These are phyloP conservation scores for Syngnathoides biaculeatus DNA, from an alignment of 2,113 vertebrate genomes.

Conservation along the genomic window DNA sequence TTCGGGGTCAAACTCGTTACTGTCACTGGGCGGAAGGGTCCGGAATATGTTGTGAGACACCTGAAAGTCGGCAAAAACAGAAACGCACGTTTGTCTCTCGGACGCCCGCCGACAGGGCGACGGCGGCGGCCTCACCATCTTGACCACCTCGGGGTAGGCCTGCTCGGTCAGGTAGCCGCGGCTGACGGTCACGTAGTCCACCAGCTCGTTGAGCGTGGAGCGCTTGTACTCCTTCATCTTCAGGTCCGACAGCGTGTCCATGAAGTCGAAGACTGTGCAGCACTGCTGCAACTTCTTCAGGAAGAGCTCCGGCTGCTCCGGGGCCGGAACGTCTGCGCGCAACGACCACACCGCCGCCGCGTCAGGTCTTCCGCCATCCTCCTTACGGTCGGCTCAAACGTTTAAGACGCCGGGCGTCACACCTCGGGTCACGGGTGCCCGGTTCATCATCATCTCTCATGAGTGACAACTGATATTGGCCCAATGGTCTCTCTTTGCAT, in stretches of 20 bases:
- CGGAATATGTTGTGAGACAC: slow-evolving; percentile 99
- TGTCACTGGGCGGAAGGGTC: slow-evolving; percentile 98
- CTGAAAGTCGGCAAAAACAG: slow-evolving; percentile 46
- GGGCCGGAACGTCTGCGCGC: slow-evolving; percentile 89
- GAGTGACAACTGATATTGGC: too few species aligned
- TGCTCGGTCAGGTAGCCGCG: slow-evolving; percentile 98
- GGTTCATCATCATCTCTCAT: too few species aligned
- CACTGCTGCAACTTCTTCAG: slow-evolving; percentile 99
- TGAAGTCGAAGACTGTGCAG: slow-evolving; percentile 99
- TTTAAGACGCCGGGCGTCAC: too few species aligned
- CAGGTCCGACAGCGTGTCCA: slow-evolving; percentile 99
- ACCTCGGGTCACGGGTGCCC: too few species aligned
- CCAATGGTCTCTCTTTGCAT: too few species aligned
- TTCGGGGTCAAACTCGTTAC: slow-evolving; percentile 98
- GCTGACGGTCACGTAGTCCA: slow-evolving; percentile 99
- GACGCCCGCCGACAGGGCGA: too few species aligned
- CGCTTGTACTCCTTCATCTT: slow-evolving; percentile 99
- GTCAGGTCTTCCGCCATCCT: neutral
- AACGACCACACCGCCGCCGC: neutral
- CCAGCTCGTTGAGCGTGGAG: slow-evolving; percentile 99
- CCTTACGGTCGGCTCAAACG: too few species aligned
- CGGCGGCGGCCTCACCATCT: slow-evolving; percentile 82
- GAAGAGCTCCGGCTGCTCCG: slow-evolving; percentile 99
- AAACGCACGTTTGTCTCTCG: neutral
- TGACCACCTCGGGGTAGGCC: slow-evolving; percentile 99